A percentile compares a stretch with the other conserved stretches of the same genome.
These are phyloP conservation scores for Oscheius sp. DNA, from an alignment of 1,140 invertebrate genomes.

Conservation along the genomic window DNA sequence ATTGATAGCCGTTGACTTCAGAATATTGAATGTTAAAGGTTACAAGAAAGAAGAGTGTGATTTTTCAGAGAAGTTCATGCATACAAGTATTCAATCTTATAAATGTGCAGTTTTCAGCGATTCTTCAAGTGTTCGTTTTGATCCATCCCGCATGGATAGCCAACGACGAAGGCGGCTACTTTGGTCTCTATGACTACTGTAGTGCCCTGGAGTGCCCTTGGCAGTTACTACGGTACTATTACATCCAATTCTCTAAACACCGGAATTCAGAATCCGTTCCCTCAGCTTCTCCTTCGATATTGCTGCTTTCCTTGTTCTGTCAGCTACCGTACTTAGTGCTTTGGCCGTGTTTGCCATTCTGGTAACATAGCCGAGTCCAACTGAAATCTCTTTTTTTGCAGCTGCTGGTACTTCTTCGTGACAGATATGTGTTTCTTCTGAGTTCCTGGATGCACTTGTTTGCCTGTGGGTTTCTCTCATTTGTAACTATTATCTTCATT, in stretches of 20 bases:
- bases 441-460: conserved; percentile 43
- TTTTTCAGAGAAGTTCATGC: background rate
- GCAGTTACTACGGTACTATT: conserved; percentile 6
- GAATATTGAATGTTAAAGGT: background rate
- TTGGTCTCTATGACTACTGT: conserved; percentile 42
- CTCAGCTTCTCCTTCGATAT: conserved; percentile 30
- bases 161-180: conserved; percentile 32
- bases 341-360: conserved; percentile 35
- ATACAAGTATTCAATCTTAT: background rate
- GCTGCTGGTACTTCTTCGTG: conserved; percentile 39
- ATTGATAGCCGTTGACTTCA: background rate
- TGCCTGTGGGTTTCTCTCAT: conserved; percentile 26
- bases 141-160: conserved; percentile 43
- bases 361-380: conserved; percentile 6
- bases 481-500: conserved; percentile 29
- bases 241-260: background rate
- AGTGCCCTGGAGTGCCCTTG: conserved; percentile 25
- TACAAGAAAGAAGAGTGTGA: background rate
- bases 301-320: conserved; percentile 28
- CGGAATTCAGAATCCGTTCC: conserved; percentile 7
- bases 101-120: conserved; percentile 17
- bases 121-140: conserved; percentile 35
- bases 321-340: conserved; percentile 34
- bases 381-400: conserved; percentile 12
- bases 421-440: conserved; percentile 27